phyloP scores from a whole-genome alignment of 2,888 invertebrate species.

The Apamea anceps region DNA sequence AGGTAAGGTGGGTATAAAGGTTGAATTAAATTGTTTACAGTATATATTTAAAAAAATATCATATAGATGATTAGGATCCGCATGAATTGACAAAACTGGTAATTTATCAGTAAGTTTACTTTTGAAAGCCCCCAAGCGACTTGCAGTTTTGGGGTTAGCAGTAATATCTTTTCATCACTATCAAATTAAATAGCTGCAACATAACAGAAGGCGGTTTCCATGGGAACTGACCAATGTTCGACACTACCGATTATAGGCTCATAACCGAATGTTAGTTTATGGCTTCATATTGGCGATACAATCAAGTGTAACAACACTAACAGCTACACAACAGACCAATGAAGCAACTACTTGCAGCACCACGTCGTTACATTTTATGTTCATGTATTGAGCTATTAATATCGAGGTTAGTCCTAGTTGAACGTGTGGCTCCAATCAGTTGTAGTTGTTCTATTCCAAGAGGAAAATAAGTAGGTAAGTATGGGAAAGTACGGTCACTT shows the following conservation, averaged over 20 bases:
- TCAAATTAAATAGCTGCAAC: slow-evolving; percentile 1
- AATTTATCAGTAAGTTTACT: no score
- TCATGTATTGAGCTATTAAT: slow-evolving; percentile 14
- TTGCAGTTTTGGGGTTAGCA: no score
- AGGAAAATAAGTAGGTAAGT: no score
- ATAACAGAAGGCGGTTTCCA: not conserved
- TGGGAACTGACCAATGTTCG: slow-evolving; percentile 3
- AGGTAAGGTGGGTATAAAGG: no score
- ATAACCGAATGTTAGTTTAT: slow-evolving; percentile 24
- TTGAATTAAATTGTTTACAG: no score
- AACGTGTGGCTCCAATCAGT: not conserved
- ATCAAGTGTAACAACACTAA: not conserved
- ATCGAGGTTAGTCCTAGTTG: not conserved
- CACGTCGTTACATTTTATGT: slow-evolving; percentile 24
- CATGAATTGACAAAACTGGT: no score
- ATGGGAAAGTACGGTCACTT: no score
- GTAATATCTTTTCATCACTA: no score
- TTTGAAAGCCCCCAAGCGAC: no score
- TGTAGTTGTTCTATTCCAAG: not conserved
- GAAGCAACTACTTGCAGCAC: slow-evolving; percentile 4
- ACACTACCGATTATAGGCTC: not conserved
- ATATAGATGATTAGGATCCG: no score
- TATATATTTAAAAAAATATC: no score
- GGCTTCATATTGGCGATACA: not conserved
- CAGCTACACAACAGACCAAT: not conserved